Percentiles rank a stretch among this genome's conserved stretches.
phyloP scores from a whole-genome alignment of 2,113 vertebrate genomes.

The Phyllostomus discolor region DNA sequence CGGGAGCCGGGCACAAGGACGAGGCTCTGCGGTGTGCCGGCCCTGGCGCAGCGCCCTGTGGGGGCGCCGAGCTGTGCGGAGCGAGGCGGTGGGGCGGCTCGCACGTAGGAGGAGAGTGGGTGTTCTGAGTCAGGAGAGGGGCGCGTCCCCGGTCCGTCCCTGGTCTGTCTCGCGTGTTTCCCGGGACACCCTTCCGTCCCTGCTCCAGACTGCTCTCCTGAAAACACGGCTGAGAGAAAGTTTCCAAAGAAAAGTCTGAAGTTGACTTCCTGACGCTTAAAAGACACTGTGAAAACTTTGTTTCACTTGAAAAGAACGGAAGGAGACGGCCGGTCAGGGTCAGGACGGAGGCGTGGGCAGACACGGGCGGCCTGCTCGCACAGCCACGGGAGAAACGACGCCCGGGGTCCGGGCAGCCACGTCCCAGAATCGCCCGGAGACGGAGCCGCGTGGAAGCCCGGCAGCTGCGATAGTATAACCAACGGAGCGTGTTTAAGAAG shows the following conservation, averaged over 20 bases:
- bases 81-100: too few relatives aligned
- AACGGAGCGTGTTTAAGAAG: background rate
- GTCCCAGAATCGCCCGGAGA: too few relatives aligned
- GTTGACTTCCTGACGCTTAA: background rate
- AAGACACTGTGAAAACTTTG: background rate
- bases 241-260: background rate
- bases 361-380: too few relatives aligned
- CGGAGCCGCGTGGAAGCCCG: too few relatives aligned
- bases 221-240: background rate
- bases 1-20: background rate
- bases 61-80: rapidly evolving
- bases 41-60: rapidly evolving
- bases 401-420: too few relatives aligned
- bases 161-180: background rate
- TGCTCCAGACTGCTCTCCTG: background rate
- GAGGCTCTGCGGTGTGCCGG: too few relatives aligned
- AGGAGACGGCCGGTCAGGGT: background rate
- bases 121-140: too few relatives aligned
- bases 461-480: too few relatives aligned
- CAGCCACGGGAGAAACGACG: too few relatives aligned
- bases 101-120: background rate
- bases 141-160: background rate
- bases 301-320: background rate
- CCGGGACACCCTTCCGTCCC: background rate
- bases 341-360: too few relatives aligned